Percentiles rank a stretch among this genome's conserved stretches.
Conservation (phyloP, 1,140 invertebrate genomes). For the Hylyphantes graminicola region DNA sequence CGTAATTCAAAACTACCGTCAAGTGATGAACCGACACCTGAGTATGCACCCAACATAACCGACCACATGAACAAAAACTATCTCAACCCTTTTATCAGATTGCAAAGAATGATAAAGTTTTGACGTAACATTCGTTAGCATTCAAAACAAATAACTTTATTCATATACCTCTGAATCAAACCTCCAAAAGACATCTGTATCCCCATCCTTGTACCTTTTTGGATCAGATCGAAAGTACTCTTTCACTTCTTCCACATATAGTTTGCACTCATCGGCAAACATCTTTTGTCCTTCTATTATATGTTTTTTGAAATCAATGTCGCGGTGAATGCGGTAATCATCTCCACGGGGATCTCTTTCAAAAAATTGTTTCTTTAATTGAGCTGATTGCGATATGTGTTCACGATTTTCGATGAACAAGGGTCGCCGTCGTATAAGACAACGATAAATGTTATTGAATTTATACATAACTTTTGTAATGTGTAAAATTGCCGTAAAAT, state of each 20-base stretch:
- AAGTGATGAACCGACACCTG: too few relatives aligned
- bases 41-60: too few relatives aligned
- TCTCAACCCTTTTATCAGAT: too few relatives aligned
- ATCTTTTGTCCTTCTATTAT: constrained; percentile 73
- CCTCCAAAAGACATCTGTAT: constrained; percentile 77
- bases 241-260: constrained; percentile 78
- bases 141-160: constrained; percentile 3
- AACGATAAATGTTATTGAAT: too few relatives aligned
- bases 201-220: constrained; percentile 71
- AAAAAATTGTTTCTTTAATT: background rate
- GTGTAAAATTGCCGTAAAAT: too few relatives aligned
- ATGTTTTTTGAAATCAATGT: constrained; percentile 6
- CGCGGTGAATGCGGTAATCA: too few relatives aligned
- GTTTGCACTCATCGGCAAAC: constrained; percentile 75
- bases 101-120: too few relatives aligned
- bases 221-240: constrained; percentile 75
- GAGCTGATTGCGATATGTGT: background rate
- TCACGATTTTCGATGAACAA: background rate
- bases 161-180: constrained; percentile 70
- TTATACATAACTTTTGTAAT: too few relatives aligned
- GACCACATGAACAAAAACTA: too few relatives aligned
- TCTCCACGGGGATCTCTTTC: background rate
- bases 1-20: too few relatives aligned
- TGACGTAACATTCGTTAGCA: constrained; percentile 63
- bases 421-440: too few relatives aligned